phyloP scores from a whole-genome alignment of 1,140 invertebrate genomes.

The Lepidurus arcticus region DNA sequence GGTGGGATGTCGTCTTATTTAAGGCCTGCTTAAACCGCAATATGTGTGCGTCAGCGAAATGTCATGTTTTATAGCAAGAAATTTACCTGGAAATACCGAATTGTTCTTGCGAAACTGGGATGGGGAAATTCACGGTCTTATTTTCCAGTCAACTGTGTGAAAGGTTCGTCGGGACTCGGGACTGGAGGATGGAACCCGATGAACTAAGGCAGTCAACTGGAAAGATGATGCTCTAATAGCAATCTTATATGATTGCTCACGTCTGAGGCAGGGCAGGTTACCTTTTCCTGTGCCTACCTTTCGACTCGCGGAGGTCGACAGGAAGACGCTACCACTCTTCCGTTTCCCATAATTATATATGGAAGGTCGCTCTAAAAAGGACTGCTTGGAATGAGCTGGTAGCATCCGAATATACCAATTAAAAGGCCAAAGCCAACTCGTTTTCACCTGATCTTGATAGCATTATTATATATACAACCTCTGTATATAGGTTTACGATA shows the following conservation, averaged over 20 bases:
- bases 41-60: neutral
- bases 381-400: neutral
- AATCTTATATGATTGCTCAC: conserved; percentile 4
- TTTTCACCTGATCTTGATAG: neutral
- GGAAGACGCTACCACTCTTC: conserved; percentile 2
- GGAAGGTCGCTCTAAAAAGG: neutral
- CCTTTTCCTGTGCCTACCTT: neutral
- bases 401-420: neutral
- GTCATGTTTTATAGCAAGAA: neutral
- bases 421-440: conserved; percentile 3
- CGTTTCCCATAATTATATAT: neutral
- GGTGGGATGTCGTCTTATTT: too few relatives aligned
- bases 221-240: neutral
- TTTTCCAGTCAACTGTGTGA: neutral
- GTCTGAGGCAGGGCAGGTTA: neutral
- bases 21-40: neutral
- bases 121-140: neutral
- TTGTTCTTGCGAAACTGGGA: neutral
- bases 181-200: neutral
- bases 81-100: neutral
- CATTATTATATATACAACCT: neutral
- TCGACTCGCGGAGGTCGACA: neutral
- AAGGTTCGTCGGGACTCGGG: neutral
- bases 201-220: neutral
- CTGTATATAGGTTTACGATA: neutral